These are phyloP conservation scores for Mustelus asterias DNA, from an alignment of 2,113 vertebrate species.

Conservation along the genomic window DNA sequence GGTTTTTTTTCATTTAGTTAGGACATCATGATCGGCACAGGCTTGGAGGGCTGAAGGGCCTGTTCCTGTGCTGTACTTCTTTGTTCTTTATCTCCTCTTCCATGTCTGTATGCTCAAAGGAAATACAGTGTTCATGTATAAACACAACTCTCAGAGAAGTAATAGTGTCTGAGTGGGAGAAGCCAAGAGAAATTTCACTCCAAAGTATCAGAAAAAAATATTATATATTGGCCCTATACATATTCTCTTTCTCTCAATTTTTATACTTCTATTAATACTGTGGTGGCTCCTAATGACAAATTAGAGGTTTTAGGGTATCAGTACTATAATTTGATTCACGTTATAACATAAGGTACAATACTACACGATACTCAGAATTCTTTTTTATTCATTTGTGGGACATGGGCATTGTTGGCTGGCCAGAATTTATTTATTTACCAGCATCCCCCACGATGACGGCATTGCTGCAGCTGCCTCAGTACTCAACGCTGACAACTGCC, in stretches of 20 bases:
- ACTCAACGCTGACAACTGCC: no score
- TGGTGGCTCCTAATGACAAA: not conserved
- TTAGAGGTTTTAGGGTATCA: not conserved
- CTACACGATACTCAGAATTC: not conserved
- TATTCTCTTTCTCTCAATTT: not conserved
- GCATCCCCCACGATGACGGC: no score
- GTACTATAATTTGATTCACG: not conserved
- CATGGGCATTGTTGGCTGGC: no score
- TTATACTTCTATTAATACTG: not conserved
- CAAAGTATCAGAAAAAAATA: not conserved
- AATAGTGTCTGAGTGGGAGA: not conserved
- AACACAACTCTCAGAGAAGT: not conserved
- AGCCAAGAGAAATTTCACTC: not conserved
- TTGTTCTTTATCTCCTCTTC: not conserved
- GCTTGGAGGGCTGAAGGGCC: no score
- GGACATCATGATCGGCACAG: no score
- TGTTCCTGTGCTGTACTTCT: no score
- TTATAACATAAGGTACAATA: not conserved
- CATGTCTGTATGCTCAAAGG: not conserved
- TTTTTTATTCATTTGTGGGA: no score
- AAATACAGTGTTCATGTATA: not conserved
- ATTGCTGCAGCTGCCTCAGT: no score
- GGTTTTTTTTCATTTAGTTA: no score
- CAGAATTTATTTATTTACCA: no score
- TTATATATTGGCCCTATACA: not conserved